Conservation (phyloP, 1,140 invertebrate species). For the Holotrichia oblita region DNA sequence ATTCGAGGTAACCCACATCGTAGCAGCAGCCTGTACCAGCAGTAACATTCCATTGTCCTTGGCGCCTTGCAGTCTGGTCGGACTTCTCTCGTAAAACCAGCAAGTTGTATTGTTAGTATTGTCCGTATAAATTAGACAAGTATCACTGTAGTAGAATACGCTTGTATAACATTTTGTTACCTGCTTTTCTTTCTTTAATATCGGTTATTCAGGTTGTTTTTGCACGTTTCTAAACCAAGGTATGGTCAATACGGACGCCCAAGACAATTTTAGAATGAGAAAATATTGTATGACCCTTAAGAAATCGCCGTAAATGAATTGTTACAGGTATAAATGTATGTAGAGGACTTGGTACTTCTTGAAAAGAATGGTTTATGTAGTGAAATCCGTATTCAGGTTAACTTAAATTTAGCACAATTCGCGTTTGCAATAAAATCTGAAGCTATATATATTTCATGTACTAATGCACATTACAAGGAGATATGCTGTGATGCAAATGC, state of each 20-base stretch:
- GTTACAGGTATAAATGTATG: no score
- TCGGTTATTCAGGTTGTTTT: background rate
- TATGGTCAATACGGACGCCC: background rate
- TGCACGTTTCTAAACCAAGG: background rate
- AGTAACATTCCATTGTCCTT: conserved; percentile 12
- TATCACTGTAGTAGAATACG: background rate
- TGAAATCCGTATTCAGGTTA: no score
- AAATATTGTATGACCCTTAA: background rate
- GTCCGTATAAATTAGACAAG: background rate
- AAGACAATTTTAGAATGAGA: background rate
- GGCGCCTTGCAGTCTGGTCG: conserved; percentile 1
- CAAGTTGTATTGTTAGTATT: background rate
- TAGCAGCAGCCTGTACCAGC: no score
- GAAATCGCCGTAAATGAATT: no score
- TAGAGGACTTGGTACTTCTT: no score
- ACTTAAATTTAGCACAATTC: no score
- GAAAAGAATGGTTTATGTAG: no score
- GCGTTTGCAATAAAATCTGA: no score
- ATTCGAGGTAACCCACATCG: background rate
- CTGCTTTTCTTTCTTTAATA: background rate
- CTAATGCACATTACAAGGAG: no score
- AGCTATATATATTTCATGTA: no score
- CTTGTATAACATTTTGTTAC: background rate
- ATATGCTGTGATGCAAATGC: no score
- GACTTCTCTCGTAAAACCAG: background rate